Evolutionary conservation across 2,888 invertebrate genomes (phyloP).

Genomic region (Agriopis leucophaearia): DNA sequence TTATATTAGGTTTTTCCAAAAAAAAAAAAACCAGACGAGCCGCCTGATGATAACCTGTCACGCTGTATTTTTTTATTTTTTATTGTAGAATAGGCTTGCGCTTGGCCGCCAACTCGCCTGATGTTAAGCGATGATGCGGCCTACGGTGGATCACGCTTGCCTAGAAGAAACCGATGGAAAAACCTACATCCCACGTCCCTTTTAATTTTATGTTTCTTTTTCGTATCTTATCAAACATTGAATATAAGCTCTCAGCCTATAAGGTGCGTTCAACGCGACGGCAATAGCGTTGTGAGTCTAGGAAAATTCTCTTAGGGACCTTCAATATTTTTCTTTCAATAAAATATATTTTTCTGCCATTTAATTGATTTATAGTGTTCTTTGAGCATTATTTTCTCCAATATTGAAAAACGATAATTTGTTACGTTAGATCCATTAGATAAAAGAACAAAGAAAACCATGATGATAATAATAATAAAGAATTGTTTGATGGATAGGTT

Average conservation of each 20-base stretch:
- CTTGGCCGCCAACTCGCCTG: too few relatives aligned
- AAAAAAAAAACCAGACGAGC: too few relatives aligned
- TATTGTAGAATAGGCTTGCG: too few relatives aligned
- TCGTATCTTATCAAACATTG: too few relatives aligned
- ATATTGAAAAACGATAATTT: not conserved
- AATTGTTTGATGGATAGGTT: constrained; percentile 3
- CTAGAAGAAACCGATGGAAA: too few relatives aligned
- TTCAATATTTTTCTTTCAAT: constrained; percentile 16
- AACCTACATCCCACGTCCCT: too few relatives aligned
- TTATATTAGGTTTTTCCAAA: too few relatives aligned
- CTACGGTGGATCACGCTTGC: too few relatives aligned
- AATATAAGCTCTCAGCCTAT: constrained; percentile 9
- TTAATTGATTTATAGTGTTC: constrained; percentile 22
- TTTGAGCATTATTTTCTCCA: not conserved
- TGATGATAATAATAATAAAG: not conserved
- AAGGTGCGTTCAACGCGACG: not conserved
- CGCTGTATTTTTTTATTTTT: too few relatives aligned
- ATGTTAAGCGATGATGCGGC: too few relatives aligned
- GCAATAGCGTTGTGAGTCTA: not conserved
- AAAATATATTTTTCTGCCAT: constrained; percentile 10
- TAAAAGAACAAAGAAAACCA: constrained; percentile 3
- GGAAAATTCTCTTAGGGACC: constrained; percentile 12
- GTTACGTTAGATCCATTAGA: not conserved
- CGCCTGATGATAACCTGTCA: too few relatives aligned
- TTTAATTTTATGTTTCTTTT: too few relatives aligned